These are phyloP conservation scores for Pyrrhia umbra DNA, from an alignment of 2,888 invertebrate genomes.

Conservation along the genomic window DNA sequence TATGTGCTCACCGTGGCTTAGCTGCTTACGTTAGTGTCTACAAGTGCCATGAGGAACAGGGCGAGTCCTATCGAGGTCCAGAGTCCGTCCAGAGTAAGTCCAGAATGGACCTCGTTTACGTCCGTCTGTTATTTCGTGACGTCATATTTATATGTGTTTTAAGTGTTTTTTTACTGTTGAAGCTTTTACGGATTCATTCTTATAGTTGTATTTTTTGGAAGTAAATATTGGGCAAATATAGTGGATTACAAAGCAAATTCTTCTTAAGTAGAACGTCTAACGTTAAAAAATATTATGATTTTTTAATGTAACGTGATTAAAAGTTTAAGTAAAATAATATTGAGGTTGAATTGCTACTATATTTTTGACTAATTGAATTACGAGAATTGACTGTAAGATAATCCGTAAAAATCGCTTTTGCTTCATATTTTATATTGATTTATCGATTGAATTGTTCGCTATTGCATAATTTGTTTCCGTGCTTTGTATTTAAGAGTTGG, in stretches of 20 bases:
- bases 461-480: constrained; percentile 41
- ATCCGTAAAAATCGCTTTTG: constrained; percentile 43
- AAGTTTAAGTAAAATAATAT: too few relatives aligned
- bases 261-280: too few relatives aligned
- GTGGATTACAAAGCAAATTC: too few relatives aligned
- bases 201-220: constrained; percentile 6
- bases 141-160: constrained; percentile 31
- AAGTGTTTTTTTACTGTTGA: constrained; percentile 6
- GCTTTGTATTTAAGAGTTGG: constrained; percentile 14
- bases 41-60: constrained; percentile 77
- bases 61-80: constrained; percentile 67
- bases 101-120: constrained; percentile 35
- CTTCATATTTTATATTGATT: background rate
- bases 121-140: constrained; percentile 53
- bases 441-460: constrained; percentile 44
- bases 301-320: too few relatives aligned
- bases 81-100: constrained; percentile 82
- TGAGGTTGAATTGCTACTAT: too few relatives aligned
- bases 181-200: constrained; percentile 43
- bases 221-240: background rate
- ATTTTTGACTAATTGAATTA: background rate
- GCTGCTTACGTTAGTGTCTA: constrained; percentile 84
- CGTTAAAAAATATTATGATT: too few relatives aligned
- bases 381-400: constrained; percentile 21
- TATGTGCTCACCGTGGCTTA: constrained; percentile 77